phyloP scores from a whole-genome alignment of 2,113 vertebrate species.

The Myodes glareolus region DNA sequence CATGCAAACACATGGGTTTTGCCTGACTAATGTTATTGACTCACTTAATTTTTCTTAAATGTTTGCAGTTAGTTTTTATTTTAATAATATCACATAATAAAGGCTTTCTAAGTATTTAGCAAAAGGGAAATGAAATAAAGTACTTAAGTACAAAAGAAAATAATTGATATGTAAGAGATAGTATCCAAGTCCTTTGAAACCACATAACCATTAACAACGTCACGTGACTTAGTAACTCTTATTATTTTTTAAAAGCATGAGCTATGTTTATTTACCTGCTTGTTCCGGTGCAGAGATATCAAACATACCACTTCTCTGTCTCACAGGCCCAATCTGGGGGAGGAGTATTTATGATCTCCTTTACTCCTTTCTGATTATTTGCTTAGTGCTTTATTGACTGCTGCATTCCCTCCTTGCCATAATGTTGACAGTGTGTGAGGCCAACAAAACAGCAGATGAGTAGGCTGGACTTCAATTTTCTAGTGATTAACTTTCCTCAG shows the following conservation, averaged over 20 bases:
- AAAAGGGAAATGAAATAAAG: background rate
- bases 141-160: background rate
- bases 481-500: slow-evolving; percentile 67
- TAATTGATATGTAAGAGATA: background rate
- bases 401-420: background rate
- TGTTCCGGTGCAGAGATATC: fast-evolving
- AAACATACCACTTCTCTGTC: background rate
- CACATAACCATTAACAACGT: background rate
- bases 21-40: background rate
- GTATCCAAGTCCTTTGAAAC: background rate
- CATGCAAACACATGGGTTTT: background rate
- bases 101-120: background rate
- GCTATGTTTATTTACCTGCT: background rate
- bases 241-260: background rate
- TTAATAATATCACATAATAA: background rate
- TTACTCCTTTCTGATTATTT: background rate
- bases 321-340: background rate
- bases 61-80: background rate
- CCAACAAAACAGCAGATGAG: slow-evolving; percentile 38
- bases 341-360: background rate
- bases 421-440: background rate
- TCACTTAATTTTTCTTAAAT: background rate
- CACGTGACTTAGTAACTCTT: background rate
- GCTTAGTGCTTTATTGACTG: slow-evolving; percentile 27
- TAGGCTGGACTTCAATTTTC: slow-evolving; percentile 64